phyloP scores from a whole-genome alignment of 2,888 invertebrate species.

The Drosophila subsilvestris region DNA sequence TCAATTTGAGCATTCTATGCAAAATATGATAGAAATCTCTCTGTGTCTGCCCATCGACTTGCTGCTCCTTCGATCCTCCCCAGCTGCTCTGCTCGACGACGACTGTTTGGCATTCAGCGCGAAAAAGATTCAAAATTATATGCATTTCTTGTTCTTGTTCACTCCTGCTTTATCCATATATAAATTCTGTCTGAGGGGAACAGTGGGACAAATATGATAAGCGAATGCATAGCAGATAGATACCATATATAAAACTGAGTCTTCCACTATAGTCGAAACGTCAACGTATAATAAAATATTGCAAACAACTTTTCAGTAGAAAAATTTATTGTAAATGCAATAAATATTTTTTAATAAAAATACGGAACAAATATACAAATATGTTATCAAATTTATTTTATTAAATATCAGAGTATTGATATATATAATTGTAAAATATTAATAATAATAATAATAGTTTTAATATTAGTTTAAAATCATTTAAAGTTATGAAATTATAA shows the following conservation, averaged over 20 bases:
- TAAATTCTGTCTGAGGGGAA: conserved; percentile 8
- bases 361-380: no score
- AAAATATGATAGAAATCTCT: conserved; percentile 77
- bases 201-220: conserved; percentile 35
- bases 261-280: not conserved
- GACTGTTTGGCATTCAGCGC: conserved; percentile 60
- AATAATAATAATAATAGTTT: no score
- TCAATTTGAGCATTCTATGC: conserved; percentile 72
- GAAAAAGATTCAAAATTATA: conserved; percentile 65
- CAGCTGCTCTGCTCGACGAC: not conserved
- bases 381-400: no score
- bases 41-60: conserved; percentile 10
- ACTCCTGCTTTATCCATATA: conserved; percentile 27
- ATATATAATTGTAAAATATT: no score
- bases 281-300: not conserved
- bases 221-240: not conserved
- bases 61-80: conserved; percentile 18
- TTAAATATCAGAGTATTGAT: no score
- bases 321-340: no score
- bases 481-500: no score
- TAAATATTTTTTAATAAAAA: no score
- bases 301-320: not conserved
- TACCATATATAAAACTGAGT: not conserved
- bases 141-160: conserved; percentile 42
- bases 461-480: no score